These are phyloP conservation scores for Calosoma granatense DNA, from an alignment of 1,140 invertebrate species.

Conservation along the genomic window DNA sequence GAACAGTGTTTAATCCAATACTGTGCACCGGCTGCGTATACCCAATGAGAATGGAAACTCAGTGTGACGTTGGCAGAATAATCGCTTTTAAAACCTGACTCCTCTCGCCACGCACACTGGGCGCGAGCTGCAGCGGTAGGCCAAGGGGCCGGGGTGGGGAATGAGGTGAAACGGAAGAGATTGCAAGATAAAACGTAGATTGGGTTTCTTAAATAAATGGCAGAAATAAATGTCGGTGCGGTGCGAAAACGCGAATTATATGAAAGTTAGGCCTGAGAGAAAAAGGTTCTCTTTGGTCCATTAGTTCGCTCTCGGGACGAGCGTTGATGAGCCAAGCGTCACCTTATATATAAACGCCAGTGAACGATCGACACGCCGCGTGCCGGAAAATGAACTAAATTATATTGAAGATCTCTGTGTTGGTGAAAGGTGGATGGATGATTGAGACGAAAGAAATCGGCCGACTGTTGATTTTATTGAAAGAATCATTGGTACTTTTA, in stretches of 20 bases:
- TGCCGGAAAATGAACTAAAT: conserved; percentile 17
- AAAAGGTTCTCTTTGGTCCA: conserved; percentile 14
- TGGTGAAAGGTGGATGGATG: not conserved
- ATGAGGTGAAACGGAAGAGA: conserved; percentile 20
- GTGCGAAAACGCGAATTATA: conserved; percentile 15
- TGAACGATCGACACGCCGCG: conserved; percentile 16
- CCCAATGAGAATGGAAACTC: too few relatives aligned
- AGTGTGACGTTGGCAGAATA: too few relatives aligned
- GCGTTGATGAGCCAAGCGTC: conserved; percentile 16
- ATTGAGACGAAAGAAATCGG: not conserved
- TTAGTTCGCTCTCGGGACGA: conserved; percentile 14
- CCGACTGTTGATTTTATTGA: not conserved
- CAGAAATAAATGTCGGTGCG: conserved; percentile 23
- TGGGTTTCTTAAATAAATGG: conserved; percentile 23
- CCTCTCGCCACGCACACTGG: too few relatives aligned
- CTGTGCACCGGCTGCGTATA: too few relatives aligned
- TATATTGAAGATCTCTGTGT: not conserved
- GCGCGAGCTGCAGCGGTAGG: too few relatives aligned
- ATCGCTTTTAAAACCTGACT: conserved; percentile 22
- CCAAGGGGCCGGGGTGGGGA: too few relatives aligned
- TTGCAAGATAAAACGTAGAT: conserved; percentile 20
- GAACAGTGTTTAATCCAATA: too few relatives aligned
- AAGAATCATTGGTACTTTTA: too few relatives aligned
- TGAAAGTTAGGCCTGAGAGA: not conserved
- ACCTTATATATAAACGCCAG: conserved; percentile 11